phyloP scores from a whole-genome alignment of 30 jellyfish, hydroid and myxozoan species.

The Clytia hemisphaerica region DNA sequence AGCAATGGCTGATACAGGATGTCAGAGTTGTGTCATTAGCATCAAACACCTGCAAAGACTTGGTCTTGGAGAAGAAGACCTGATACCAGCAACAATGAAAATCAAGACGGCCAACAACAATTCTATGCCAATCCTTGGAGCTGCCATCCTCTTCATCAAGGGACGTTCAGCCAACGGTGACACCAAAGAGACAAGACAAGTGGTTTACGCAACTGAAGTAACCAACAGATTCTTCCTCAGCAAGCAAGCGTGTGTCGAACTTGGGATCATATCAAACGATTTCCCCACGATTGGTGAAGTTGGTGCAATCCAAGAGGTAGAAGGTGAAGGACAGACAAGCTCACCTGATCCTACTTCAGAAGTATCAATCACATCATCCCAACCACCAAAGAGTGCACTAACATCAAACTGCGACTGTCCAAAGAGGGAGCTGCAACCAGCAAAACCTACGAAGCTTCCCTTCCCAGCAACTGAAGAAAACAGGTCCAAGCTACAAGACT shows the following conservation, averaged over 20 bases:
- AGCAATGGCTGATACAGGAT: not conserved
- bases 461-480: not conserved
- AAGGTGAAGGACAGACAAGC: too few relatives aligned
- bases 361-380: too few relatives aligned
- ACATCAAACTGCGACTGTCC: not conserved
- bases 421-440: slow-evolving; percentile 10
- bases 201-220: not conserved
- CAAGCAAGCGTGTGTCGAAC: not conserved
- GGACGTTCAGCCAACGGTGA: not conserved
- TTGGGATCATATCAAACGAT: not conserved
- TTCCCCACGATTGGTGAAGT: slow-evolving; percentile 14
- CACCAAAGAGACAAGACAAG: not conserved
- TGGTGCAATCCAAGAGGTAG: too few relatives aligned
- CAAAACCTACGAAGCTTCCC: slow-evolving; percentile 21
- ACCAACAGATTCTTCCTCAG: not conserved
- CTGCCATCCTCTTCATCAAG: not conserved
- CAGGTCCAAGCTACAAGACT: not conserved
- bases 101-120: slow-evolving; percentile 16
- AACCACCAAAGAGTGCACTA: too few relatives aligned
- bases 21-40: slow-evolving; percentile 4
- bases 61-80: slow-evolving; percentile 11
- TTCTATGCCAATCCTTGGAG: not conserved
- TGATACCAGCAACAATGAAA: slow-evolving; percentile 1
- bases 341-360: too few relatives aligned
- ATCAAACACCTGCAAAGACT: not conserved